Conservation (phyloP, 2,888 invertebrate genomes). For the Acanthosepion pharaonis region DNA sequence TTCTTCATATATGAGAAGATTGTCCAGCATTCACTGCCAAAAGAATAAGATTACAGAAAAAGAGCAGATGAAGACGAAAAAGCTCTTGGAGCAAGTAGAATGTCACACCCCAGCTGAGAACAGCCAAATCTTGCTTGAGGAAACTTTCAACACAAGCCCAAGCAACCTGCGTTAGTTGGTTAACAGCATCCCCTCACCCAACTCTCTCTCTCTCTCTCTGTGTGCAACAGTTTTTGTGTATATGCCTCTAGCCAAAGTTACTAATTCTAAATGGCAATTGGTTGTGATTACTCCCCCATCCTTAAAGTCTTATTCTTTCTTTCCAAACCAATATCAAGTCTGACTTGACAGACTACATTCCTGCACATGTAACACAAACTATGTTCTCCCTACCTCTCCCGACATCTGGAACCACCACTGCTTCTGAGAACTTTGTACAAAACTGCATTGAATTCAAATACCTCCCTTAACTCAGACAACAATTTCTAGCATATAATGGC, state of each 20-base stretch:
- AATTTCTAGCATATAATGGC: background rate
- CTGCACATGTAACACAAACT: background rate
- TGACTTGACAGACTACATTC: constrained; percentile 16
- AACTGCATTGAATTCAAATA: background rate
- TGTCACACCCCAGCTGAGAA: background rate
- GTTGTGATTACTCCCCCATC: too few species aligned
- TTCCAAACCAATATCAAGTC: background rate
- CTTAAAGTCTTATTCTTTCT: background rate
- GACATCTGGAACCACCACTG: background rate
- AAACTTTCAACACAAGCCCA: background rate
- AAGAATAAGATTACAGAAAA: too few species aligned
- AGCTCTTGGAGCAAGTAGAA: background rate
- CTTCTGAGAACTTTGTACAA: background rate
- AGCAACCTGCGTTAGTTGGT: background rate
- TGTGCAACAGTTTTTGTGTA: background rate
- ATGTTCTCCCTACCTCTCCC: background rate
- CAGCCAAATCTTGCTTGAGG: background rate
- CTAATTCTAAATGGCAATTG: background rate
- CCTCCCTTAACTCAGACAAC: background rate
- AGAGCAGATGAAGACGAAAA: background rate
- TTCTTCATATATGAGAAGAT: too few species aligned
- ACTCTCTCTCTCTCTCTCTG: too few species aligned
- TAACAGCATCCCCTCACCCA: too few species aligned
- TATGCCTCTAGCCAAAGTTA: background rate
- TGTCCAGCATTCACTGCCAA: too few species aligned